A percentile compares a stretch with the other conserved stretches of the same genome.
Evolutionary conservation across 2,888 invertebrate genomes (phyloP).

Genomic region (Rutpela maculata): DNA sequence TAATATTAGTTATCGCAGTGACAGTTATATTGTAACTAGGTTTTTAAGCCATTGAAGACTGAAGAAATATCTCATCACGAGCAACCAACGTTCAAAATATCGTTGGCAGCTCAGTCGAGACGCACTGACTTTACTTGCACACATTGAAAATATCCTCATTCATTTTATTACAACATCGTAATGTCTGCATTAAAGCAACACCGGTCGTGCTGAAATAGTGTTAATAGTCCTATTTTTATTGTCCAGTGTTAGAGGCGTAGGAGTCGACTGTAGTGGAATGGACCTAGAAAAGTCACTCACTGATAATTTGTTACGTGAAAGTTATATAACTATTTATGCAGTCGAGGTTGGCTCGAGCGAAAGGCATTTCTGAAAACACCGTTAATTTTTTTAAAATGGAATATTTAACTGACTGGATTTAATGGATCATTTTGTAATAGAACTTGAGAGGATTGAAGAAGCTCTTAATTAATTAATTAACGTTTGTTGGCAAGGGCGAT

Average conservation of each 20-base stretch:
- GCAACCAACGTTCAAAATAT: too few species aligned
- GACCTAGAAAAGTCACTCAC: slow-evolving; percentile 4
- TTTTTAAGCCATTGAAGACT: too few species aligned
- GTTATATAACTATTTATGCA: background rate
- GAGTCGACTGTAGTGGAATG: background rate
- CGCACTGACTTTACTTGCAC: background rate
- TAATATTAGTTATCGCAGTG: too few species aligned
- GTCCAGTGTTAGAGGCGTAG: background rate
- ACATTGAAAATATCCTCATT: background rate
- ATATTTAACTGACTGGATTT: background rate
- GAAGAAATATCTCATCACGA: too few species aligned
- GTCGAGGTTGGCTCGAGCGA: background rate
- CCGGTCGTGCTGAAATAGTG: background rate
- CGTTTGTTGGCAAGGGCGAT: too few species aligned
- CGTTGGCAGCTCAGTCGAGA: background rate
- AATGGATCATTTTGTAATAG: too few species aligned
- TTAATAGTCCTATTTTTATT: background rate
- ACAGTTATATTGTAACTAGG: too few species aligned
- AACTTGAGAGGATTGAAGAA: too few species aligned
- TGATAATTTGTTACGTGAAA: background rate
- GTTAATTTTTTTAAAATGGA: background rate
- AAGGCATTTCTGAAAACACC: background rate
- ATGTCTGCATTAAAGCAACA: background rate
- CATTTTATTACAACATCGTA: background rate
- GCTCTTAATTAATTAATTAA: too few species aligned